Evolutionary conservation across 2,797 vertebrate species (phyloP), one percentile per base, ranked within the genome.

Genomic region (Anomalospiza imberbis): DNA sequence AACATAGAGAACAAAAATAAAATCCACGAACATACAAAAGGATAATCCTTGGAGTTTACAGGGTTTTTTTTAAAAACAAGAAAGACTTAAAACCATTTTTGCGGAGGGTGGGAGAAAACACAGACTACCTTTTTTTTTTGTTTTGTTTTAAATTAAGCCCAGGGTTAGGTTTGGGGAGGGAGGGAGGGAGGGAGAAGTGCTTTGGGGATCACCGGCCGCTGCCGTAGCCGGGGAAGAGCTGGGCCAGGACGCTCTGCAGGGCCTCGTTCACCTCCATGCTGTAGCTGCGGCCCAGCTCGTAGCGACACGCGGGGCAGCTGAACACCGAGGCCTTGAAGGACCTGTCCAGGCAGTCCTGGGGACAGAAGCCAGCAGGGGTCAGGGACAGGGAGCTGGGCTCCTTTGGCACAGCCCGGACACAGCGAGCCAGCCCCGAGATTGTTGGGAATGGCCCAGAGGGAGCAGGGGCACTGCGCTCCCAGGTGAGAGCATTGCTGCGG

Each of bases 141-240:
- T 38, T 38, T 36, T 57, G 42, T 61, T 96, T 97, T 97, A 97
- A 98, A 95, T 97, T 97, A 98, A 96, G 81, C 97, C 58, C 85
- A 47, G 5, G 89, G 79, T 34, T 17, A 53, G 54, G 50, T 79
- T 3, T 8, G 62, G 40, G 40, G 40, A 40, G 40, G 53, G 54
- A 57, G 61, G n/a, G n/a, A n/a, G n/a, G 63, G 61, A 72, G 74
- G 15, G 18, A 82, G 94, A 97, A 97, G 97, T 97, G 96, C 97
- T 97, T 82, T 93, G 67, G 21, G 88, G 71, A 98, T 99, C 99
- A 99, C 97, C 99, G 98, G 47, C 99, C 99, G 0, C 96, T 99
- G 98, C 98, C 99, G 40, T 99, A 99, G 62, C 99, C 99, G 0
- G 99, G 99, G 96, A 99, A 99, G 97, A 99, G 98, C 98, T 99